phyloP scores from a whole-genome alignment of 2,888 invertebrate species.

The Pollenia amentaria region DNA sequence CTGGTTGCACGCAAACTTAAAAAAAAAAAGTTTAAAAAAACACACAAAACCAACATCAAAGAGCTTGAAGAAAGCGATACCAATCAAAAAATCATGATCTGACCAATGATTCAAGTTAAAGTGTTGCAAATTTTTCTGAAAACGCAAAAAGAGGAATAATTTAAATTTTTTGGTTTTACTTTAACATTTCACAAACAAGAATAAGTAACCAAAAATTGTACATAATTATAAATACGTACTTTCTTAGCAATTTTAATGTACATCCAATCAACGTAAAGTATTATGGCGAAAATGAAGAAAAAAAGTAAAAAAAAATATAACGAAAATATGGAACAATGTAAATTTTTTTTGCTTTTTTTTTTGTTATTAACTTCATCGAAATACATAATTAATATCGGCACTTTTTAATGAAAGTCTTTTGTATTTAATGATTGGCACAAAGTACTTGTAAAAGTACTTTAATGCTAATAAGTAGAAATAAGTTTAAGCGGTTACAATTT shows the following conservation, averaged over 20 bases:
- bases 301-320: not conserved
- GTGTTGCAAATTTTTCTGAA: conserved; percentile 36
- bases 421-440: conserved; percentile 28
- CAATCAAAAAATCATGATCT: conserved; percentile 51
- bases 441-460: conserved; percentile 58
- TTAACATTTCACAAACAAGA: conserved; percentile 12
- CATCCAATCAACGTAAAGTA: conserved; percentile 46
- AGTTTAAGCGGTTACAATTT: conserved; percentile 12
- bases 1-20: conserved; percentile 50
- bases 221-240: conserved; percentile 47
- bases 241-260: conserved; percentile 44
- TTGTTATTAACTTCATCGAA: not conserved
- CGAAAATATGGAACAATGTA: conserved; percentile 15
- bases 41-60: not conserved
- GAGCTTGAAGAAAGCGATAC: conserved; percentile 57
- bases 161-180: conserved; percentile 30
- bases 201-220: conserved; percentile 42
- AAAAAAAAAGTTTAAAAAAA: not conserved
- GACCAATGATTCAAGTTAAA: conserved; percentile 37
- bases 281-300: conserved; percentile 16
- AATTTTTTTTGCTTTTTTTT: not conserved
- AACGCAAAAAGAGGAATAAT: not conserved
- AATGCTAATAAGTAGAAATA: conserved; percentile 48
- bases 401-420: conserved; percentile 61
- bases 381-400: not conserved